Conservation (phyloP, 2,113 vertebrate species). For the Neofelis nebulosa region DNA sequence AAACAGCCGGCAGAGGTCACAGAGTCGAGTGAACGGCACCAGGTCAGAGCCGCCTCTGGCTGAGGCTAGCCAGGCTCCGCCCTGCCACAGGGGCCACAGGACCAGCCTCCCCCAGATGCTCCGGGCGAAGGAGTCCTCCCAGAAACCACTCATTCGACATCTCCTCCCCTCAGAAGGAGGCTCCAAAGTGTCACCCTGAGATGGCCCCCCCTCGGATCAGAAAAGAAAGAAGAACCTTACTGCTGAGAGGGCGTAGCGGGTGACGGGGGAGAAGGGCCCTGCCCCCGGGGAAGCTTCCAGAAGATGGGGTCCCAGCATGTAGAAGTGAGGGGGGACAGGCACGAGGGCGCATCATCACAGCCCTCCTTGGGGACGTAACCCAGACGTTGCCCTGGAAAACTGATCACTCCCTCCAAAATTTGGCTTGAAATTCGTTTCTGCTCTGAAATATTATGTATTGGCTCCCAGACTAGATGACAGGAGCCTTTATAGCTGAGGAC, state of each 20-base stretch:
- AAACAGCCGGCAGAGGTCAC: neutral
- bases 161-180: neutral
- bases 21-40: fast-evolving
- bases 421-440: neutral
- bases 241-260: too few species aligned
- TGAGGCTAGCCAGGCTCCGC: too few species aligned
- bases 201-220: neutral
- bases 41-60: neutral
- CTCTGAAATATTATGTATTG: neutral
- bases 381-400: neutral
- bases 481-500: neutral
- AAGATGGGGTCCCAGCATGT: neutral
- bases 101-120: neutral
- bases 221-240: neutral
- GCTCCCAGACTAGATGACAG: neutral
- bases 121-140: neutral
- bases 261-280: fast-evolving
- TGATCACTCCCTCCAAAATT: neutral
- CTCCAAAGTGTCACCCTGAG: too few species aligned
- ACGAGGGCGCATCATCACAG: neutral
- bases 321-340: neutral
- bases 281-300: neutral
- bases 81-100: neutral
- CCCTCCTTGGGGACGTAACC: neutral
- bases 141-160: neutral